Base-by-base conservation (phyloP, 1,140 invertebrate species). In the Drosophila varians region DNA sequence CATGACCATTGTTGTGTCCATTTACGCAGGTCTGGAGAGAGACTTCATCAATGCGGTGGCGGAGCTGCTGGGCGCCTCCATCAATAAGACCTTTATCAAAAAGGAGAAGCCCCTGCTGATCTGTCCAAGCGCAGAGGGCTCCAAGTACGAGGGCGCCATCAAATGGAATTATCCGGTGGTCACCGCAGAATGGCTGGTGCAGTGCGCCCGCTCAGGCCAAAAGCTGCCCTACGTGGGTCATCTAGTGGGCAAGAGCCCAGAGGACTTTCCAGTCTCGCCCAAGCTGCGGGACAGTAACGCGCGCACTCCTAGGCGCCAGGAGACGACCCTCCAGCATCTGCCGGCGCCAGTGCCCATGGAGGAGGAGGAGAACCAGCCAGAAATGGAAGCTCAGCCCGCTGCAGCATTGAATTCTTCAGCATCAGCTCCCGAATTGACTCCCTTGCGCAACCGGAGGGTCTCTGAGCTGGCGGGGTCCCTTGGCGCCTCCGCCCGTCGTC, bases 121-220 rank as follows among this genome's bases (percentile, higher is more conserved):
- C 18, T 96, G 96, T 58, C 94, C 94, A 6, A 91, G 91, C 0
- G 91, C 96, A 0, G 92, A 92, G 60, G 96, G 97, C 0, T 94
- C 94, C 46, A 98, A 98, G 89, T 98, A 97, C 91, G 90, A 91
- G 28, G 97, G 96, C 6, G 96, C 97, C 0, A 90, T 96, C 0
- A 96, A 96, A 84, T 98, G 97, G 97, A 93, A 76, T 38, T 90
- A 92, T 60, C 96, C 94, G 1, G 95, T 95, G 18, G 94, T 98
- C 1, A 94, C 87, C 1, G 93, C 94, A 18, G 91, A 94, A 11
- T 98, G 97, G 97, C 83, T 98, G 21, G 87, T 95, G 31, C 92
- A 93, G 18, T 97, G 96, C 91, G 94, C 94, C 5, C 77, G 88
- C 6, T 76, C 91, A 4, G 93, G 93, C 1, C 77, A 87, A 12